These are phyloP conservation scores for Hermetia illucens DNA, from an alignment of 1,140 invertebrate species.

Conservation along the genomic window DNA sequence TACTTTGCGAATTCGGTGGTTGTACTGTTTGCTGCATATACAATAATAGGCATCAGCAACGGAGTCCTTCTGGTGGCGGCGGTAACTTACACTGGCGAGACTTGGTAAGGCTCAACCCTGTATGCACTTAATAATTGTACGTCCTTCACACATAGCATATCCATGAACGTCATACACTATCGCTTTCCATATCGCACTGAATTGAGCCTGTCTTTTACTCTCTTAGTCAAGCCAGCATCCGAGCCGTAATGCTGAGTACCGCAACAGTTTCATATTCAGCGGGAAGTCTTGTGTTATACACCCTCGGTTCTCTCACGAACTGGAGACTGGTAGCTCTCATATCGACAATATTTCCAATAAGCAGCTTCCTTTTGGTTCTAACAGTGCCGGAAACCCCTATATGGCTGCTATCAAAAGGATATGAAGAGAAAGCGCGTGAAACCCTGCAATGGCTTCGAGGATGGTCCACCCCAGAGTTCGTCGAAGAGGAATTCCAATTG, in stretches of 20 bases:
- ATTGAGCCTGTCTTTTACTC: not conserved
- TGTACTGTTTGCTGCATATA: constrained; percentile 16
- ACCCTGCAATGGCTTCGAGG: constrained; percentile 36
- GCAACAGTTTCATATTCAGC: constrained; percentile 47
- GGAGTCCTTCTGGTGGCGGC: constrained; percentile 40
- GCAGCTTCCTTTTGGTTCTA: constrained; percentile 40
- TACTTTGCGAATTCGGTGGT: constrained; percentile 38
- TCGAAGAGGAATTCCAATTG: constrained; percentile 33
- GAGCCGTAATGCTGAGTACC: constrained; percentile 49
- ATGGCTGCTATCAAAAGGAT: constrained; percentile 40
- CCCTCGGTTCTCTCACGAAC: constrained; percentile 42
- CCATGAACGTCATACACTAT: no score
- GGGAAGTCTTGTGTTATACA: constrained; percentile 46
- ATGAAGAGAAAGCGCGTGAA: constrained; percentile 32
- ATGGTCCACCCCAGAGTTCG: constrained; percentile 31
- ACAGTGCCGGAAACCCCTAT: constrained; percentile 53
- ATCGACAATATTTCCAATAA: constrained; percentile 41
- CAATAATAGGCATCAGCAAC: constrained; percentile 28
- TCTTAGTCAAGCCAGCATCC: constrained; percentile 40
- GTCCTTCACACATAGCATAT: no score
- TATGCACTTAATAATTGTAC: no score
- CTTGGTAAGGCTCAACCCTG: no score
- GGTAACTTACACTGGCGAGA: constrained; percentile 39
- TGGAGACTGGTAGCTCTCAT: constrained; percentile 48
- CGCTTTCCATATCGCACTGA: not conserved